A percentile compares a stretch with the other conserved stretches of the same genome.
These are phyloP conservation scores for Albula glossodonta DNA, from an alignment of 2,113 vertebrate species.

Conservation along the genomic window DNA sequence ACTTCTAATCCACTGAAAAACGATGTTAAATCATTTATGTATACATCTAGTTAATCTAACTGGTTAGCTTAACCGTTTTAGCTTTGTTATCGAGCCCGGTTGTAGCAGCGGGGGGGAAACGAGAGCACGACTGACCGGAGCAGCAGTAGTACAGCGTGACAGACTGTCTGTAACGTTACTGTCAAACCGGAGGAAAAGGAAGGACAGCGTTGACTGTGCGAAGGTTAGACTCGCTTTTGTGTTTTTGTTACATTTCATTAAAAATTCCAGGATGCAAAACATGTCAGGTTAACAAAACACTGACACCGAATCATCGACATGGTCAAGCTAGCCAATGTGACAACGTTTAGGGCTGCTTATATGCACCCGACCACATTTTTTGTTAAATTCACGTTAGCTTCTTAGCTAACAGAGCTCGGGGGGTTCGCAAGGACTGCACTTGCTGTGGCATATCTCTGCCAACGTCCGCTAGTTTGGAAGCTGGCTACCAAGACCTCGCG, in stretches of 20 bases:
- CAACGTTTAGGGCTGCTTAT: background rate
- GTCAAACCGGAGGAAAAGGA: background rate
- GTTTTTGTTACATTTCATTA: background rate
- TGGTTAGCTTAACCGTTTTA: background rate
- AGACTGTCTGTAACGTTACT: background rate
- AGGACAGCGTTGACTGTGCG: background rate
- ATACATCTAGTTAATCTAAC: background rate
- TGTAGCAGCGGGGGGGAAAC: background rate
- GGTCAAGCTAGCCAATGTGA: background rate
- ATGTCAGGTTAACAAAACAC: background rate
- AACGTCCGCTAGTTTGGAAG: background rate
- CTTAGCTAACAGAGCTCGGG: background rate
- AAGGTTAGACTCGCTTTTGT: conserved; percentile 1
- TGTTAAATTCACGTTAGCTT: background rate
- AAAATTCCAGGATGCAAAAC: background rate
- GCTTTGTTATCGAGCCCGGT: background rate
- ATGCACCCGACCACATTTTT: background rate
- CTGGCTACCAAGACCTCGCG: background rate
- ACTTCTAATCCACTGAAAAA: too few species aligned
- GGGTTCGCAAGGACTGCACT: conserved; percentile 1
- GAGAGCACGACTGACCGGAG: background rate
- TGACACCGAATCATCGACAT: background rate
- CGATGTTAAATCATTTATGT: too few species aligned
- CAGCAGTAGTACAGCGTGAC: background rate
- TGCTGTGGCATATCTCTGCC: background rate